phyloP scores from a whole-genome alignment of 1,140 invertebrate species.

The Pogonognathellus flavescens region DNA sequence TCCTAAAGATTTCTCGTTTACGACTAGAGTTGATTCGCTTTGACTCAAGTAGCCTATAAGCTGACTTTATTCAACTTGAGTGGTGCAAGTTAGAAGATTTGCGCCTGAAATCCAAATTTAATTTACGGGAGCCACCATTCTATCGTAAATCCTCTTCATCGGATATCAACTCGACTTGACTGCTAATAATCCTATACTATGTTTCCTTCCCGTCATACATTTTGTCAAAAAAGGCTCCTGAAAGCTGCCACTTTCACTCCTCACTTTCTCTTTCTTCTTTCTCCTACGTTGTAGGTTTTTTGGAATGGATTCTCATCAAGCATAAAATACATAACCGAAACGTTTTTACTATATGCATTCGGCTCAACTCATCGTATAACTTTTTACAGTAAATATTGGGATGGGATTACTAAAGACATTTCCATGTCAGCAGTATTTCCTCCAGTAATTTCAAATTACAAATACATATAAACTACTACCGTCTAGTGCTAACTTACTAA shows the following conservation, averaged over 20 bases:
- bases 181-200: background rate
- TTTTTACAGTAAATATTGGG: background rate
- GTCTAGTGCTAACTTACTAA: too few relatives aligned
- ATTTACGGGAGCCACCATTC: conserved; percentile 10
- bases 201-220: conserved; percentile 3
- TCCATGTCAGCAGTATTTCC: conserved; percentile 5
- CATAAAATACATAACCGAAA: background rate
- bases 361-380: background rate
- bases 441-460: background rate
- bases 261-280: conserved; percentile 20
- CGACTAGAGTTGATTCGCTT: conserved; percentile 4
- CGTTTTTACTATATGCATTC: background rate
- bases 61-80: conserved; percentile 19
- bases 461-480: too few relatives aligned
- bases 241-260: conserved; percentile 36
- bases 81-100: conserved; percentile 33
- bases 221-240: conserved; percentile 10
- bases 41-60: conserved; percentile 1
- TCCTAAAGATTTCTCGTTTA: background rate
- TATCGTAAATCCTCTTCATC: background rate
- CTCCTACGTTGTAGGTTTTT: background rate
- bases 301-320: background rate
- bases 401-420: conserved; percentile 17
- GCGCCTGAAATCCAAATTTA: conserved; percentile 30
- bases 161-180: background rate